Base-by-base conservation (phyloP, 2,113 vertebrate genomes). In the Clinocottus analis region DNA sequence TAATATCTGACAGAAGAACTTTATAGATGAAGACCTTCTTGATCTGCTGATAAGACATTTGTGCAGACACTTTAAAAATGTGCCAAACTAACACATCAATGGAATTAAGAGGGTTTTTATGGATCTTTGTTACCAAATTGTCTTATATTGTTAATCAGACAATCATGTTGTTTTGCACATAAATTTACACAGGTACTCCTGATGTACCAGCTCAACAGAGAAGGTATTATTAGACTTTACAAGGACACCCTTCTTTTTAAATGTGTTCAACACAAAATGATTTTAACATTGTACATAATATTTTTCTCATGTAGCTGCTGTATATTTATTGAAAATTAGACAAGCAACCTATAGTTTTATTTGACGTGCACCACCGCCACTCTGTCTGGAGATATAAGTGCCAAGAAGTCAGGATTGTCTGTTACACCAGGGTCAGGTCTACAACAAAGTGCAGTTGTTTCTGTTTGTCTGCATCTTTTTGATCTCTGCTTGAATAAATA, bases 301-400 rank as follows among this genome's bases (percentile, higher is more conserved):
- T 12, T 76, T 84, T 75, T 80, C 31, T 65, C 11, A 67, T 83
- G 35, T 78, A 76, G 60, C 58, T 84, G 67, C 80, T 87, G 51
- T 65, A 10, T 92, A 92, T 92, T 93, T 93, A 93, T 93, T 92
- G 56, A 86, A 81, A 66, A 60, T n/a, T 14, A 87, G 21, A 82
- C 37, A 16, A 59, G 27, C 47, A 37, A n/a, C 7, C 31, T 41
- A 14, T 55, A 11, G 25, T 58, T 79, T 75, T 35, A 27, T 64
- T n/a, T 70, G 41, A 66, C 1, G 1, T 69, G 9, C 35, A 10
- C 23, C 53, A 23, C 12, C 33, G 45, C 19, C 51, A 53, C 6
- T 7, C 59, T 76, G 21, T 77, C 21, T 72, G 41, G 43, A 49
- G 59, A 80, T 79, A 56, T 49, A 76, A 79, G 77, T 86, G 72